phyloP scores from a whole-genome alignment of 2,113 vertebrate species.

The Sapajus apella region DNA sequence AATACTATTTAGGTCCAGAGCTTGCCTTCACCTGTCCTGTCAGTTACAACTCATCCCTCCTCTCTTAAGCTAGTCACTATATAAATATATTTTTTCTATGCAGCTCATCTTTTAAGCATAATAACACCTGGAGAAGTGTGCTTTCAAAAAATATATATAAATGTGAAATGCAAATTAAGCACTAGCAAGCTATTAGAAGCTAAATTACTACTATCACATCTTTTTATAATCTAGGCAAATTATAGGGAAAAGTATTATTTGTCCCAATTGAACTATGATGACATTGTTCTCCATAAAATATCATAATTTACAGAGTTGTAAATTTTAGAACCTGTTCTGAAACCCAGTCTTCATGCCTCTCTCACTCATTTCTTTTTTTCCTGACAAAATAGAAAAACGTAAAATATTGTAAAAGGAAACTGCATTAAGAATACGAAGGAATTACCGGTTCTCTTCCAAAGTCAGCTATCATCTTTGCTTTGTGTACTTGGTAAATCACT shows the following conservation, averaged over 20 bases:
- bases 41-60: not conserved
- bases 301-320: not conserved
- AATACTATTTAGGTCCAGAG: not conserved
- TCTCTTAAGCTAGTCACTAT: not conserved
- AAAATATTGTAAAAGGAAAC: not conserved
- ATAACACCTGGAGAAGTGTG: not conserved
- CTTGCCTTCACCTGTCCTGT: not conserved
- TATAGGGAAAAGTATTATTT: constrained; percentile 4
- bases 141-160: not conserved
- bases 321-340: not conserved
- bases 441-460: not conserved
- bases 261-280: not conserved
- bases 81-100: not conserved
- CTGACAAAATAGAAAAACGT: not conserved
- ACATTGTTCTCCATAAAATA: not conserved
- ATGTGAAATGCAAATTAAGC: not conserved
- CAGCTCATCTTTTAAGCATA: not conserved
- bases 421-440: not conserved
- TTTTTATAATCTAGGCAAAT: not conserved
- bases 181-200: not conserved
- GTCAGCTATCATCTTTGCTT: not conserved
- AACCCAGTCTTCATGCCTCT: not conserved
- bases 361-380: not conserved
- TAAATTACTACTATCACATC: not conserved
- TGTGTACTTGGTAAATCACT: not conserved